Conservation (phyloP, 2,797 vertebrate genomes). For the Tenualosa thibaudeaui region DNA sequence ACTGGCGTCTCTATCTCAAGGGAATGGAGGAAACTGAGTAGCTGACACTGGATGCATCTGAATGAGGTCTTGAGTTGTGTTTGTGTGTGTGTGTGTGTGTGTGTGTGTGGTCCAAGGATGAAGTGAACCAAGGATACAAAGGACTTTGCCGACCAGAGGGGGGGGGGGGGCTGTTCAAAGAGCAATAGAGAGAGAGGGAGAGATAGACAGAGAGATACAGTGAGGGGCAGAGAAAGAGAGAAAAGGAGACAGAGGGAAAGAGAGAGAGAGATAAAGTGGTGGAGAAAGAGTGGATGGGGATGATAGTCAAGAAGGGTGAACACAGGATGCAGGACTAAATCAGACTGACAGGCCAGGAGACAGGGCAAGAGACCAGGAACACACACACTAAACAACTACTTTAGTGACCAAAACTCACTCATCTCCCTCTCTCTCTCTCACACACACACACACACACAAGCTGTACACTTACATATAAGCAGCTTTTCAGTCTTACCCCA, state of each 20-base stretch:
- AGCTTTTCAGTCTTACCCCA: background rate
- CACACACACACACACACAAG: background rate
- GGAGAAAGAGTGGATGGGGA: too few species aligned
- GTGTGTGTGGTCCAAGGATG: background rate
- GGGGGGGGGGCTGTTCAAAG: too few species aligned
- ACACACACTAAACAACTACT: background rate
- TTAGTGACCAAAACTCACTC: too few species aligned
- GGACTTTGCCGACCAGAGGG: background rate
- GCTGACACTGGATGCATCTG: constrained; percentile 33
- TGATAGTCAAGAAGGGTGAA: too few species aligned
- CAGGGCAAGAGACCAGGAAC: background rate
- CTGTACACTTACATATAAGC: too few species aligned
- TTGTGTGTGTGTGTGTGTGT: constrained; percentile 25
- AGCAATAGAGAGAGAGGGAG: too few species aligned
- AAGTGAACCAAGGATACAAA: background rate
- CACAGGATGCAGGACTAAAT: background rate
- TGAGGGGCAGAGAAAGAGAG: too few species aligned
- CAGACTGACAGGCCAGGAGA: background rate
- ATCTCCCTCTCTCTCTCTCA: too few species aligned
- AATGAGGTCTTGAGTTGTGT: constrained; percentile 3
- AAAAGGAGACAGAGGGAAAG: too few species aligned
- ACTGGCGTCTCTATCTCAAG: constrained; percentile 15
- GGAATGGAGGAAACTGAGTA: constrained; percentile 33
- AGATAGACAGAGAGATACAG: too few species aligned
- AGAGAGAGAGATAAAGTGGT: too few species aligned